A percentile compares a stretch with the other conserved stretches of the same genome.
Conservation (phyloP, 1,140 invertebrate genomes). For the Chlorops oryzae region DNA sequence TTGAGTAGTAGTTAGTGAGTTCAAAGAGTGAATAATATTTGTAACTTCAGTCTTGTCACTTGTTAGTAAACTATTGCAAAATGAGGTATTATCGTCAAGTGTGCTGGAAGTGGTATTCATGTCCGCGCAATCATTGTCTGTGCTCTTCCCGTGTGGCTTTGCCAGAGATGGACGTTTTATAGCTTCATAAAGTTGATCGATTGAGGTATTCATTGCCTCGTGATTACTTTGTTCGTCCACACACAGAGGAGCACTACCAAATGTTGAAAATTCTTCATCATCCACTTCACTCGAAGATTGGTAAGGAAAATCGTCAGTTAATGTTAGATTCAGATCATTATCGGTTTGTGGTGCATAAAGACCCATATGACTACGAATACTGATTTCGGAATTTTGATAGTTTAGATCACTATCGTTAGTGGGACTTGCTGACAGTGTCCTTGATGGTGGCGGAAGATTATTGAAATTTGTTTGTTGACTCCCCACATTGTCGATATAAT, state of each 20-base stretch:
- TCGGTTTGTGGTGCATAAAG: slow-evolving; percentile 55
- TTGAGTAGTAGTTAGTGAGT: neutral
- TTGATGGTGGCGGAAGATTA: no score
- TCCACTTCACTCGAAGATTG: slow-evolving; percentile 45
- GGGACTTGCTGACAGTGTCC: slow-evolving; percentile 48
- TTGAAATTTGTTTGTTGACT: no score
- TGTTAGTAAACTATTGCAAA: neutral
- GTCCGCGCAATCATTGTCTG: neutral
- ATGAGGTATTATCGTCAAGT: slow-evolving; percentile 13
- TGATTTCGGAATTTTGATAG: slow-evolving; percentile 58
- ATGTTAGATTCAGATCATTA: slow-evolving; percentile 40
- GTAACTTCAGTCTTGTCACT: neutral
- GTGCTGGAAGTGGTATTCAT: slow-evolving; percentile 13
- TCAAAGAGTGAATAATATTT: slow-evolving; percentile 1
- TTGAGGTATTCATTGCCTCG: slow-evolving; percentile 34
- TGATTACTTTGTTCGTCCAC: slow-evolving; percentile 9
- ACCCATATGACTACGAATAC: slow-evolving; percentile 56
- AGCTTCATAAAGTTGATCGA: slow-evolving; percentile 44
- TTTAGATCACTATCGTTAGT: slow-evolving; percentile 57
- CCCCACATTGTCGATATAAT: no score
- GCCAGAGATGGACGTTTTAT: slow-evolving; percentile 26
- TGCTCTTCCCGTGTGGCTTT: slow-evolving; percentile 11
- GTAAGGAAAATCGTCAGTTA: slow-evolving; percentile 44
- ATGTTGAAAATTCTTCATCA: slow-evolving; percentile 34
- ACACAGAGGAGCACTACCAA: slow-evolving; percentile 37